These are phyloP conservation scores for Oreochromis aureus DNA, from an alignment of 2,113 vertebrate species.

Conservation along the genomic window DNA sequence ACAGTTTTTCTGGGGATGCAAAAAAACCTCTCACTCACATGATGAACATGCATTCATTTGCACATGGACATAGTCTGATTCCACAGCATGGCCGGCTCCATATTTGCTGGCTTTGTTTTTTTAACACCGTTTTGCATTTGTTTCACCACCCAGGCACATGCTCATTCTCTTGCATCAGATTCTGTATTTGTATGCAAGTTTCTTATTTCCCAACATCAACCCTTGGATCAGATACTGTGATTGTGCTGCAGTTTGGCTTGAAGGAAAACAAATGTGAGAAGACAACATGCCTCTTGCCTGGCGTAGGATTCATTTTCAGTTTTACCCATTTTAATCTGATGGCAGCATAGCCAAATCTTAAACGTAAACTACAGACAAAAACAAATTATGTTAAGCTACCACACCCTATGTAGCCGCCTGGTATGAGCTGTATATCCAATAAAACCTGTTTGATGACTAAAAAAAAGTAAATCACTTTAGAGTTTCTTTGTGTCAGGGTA, in stretches of 20 bases:
- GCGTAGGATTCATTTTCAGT: background rate
- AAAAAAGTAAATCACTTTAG: background rate
- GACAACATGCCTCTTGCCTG: background rate
- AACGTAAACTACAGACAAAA: background rate
- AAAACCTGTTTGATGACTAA: background rate
- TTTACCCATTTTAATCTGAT: background rate
- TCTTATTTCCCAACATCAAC: background rate
- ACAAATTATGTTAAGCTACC: background rate
- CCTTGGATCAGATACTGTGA: background rate
- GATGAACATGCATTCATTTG: background rate
- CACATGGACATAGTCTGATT: background rate
- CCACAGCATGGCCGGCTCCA: background rate
- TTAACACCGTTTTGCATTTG: background rate
- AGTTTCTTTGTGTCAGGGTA: background rate
- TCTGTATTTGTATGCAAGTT: slow-evolving; percentile 1
- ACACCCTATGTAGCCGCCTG: background rate
- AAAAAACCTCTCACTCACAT: background rate
- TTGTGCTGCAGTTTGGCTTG: background rate
- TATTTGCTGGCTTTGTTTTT: background rate
- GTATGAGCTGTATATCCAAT: background rate
- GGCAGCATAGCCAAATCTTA: background rate
- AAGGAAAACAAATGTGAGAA: background rate
- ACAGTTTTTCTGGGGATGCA: background rate
- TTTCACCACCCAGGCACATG: slow-evolving; percentile 2
- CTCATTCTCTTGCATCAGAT: slow-evolving; percentile 21